Percentiles rank a stretch among this genome's conserved stretches.
phyloP scores from a whole-genome alignment of 2,888 invertebrate genomes.

The Epinotia nisella region DNA sequence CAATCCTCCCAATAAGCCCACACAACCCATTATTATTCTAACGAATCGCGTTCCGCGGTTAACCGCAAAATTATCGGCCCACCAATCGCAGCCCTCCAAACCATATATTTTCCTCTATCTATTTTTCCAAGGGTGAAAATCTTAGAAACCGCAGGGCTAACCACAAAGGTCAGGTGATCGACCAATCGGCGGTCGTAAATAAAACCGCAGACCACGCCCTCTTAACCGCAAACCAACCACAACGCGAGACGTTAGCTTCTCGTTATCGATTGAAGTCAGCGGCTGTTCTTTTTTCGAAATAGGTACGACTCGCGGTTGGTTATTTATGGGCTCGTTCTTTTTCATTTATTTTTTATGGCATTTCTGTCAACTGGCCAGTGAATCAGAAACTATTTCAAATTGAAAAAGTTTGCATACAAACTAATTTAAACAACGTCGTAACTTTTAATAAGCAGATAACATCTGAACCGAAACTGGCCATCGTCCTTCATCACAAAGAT shows the following conservation, averaged over 20 bases:
- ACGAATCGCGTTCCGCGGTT: conserved; percentile 81
- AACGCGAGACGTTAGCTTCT: conserved; percentile 80
- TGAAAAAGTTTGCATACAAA: conserved; percentile 36
- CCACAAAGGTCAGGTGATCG: conserved; percentile 84
- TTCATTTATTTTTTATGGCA: conserved; percentile 51
- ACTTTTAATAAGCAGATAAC: conserved; percentile 49
- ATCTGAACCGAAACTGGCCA: conserved; percentile 60
- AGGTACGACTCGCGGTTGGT: conserved; percentile 56
- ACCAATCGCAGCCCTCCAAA: conserved; percentile 72
- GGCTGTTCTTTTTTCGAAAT: conserved; percentile 72
- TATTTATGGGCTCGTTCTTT: conserved; percentile 53
- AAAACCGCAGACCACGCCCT: conserved; percentile 87
- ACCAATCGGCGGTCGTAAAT: conserved; percentile 85
- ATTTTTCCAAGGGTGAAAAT: conserved; percentile 84
- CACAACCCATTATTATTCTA: conserved; percentile 79
- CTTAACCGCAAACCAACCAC: conserved; percentile 87
- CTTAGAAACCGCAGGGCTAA: conserved; percentile 86
- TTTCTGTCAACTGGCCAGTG: conserved; percentile 38
- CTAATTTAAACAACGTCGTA: conserved; percentile 19
- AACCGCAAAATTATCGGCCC: conserved; percentile 78
- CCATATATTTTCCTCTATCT: conserved; percentile 79
- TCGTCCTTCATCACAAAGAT: conserved; percentile 73
- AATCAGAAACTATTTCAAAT: conserved; percentile 1
- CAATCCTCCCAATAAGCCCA: conserved; percentile 68
- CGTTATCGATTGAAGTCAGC: conserved; percentile 75